These are phyloP conservation scores for Rhea pennata DNA, from an alignment of 2,113 vertebrate species.

Conservation along the genomic window DNA sequence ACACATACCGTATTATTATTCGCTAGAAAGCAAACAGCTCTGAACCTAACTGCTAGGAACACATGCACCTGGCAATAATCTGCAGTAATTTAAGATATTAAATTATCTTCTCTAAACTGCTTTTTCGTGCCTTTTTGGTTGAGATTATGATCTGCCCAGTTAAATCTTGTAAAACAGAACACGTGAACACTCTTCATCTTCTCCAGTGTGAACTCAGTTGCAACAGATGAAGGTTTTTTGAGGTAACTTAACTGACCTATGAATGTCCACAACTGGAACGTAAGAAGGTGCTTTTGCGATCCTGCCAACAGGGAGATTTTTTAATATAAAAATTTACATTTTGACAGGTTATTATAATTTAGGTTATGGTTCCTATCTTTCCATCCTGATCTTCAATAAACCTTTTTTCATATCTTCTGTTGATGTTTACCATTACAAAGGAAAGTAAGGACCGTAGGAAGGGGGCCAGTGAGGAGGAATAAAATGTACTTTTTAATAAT, in stretches of 20 bases:
- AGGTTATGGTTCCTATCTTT: not conserved
- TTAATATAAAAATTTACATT: not conserved
- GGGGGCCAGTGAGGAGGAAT: not conserved
- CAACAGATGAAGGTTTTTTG: not conserved
- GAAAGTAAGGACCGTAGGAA: not conserved
- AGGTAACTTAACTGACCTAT: not conserved
- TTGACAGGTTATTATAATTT: not conserved
- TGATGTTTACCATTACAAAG: not conserved
- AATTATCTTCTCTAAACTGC: not conserved
- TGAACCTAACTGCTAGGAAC: not conserved
- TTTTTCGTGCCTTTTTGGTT: not conserved
- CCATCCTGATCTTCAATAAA: not conserved
- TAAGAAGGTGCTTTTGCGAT: not conserved
- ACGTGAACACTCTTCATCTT: not conserved
- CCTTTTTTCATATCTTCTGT: not conserved
- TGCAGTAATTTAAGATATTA: not conserved
- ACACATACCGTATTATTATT: not conserved
- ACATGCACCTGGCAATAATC: not conserved
- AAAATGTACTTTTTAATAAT: not conserved
- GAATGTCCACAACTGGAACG: not conserved
- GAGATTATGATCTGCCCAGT: not conserved
- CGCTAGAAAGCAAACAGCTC: not conserved
- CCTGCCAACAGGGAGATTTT: not conserved
- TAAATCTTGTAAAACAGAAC: not conserved
- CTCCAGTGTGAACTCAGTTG: not conserved